These are phyloP conservation scores for Kryptopterus vitreolus DNA, from an alignment of 2,797 vertebrate species.

Conservation along the genomic window DNA sequence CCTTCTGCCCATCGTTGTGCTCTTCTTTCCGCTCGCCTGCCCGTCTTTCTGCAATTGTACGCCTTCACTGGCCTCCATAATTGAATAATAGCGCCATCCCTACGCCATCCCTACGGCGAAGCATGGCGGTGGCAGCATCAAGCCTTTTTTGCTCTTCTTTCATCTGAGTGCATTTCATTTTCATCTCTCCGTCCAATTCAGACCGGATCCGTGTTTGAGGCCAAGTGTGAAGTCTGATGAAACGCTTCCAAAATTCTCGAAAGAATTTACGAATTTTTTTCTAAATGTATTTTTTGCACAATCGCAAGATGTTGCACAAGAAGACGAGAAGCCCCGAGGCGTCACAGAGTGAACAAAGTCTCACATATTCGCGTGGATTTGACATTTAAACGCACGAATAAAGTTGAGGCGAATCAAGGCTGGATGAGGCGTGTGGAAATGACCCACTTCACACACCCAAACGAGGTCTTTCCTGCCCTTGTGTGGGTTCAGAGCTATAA, in stretches of 20 bases:
- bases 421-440: background rate
- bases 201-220: background rate
- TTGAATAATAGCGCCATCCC: too few relatives aligned
- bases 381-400: background rate
- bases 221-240: conserved; percentile 24
- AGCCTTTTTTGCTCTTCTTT: too few relatives aligned
- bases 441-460: background rate
- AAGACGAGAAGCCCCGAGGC: background rate
- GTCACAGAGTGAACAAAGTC: background rate
- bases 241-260: background rate
- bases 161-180: background rate
- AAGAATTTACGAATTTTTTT: background rate
- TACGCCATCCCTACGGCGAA: too few relatives aligned
- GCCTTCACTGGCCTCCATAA: too few relatives aligned
- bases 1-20: too few relatives aligned
- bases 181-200: background rate
- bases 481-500: too few relatives aligned
- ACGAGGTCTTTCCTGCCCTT: background rate
- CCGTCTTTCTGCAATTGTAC: too few relatives aligned
- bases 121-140: too few relatives aligned
- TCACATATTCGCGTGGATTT: background rate
- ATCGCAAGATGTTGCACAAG: conserved; percentile 2
- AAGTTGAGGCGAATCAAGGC: background rate
- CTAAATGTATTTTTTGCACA: conserved; percentile 25
- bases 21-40: too few relatives aligned